Base-by-base conservation (phyloP, 2,113 vertebrate species). In the Craseonycteris thonglongyai region DNA sequence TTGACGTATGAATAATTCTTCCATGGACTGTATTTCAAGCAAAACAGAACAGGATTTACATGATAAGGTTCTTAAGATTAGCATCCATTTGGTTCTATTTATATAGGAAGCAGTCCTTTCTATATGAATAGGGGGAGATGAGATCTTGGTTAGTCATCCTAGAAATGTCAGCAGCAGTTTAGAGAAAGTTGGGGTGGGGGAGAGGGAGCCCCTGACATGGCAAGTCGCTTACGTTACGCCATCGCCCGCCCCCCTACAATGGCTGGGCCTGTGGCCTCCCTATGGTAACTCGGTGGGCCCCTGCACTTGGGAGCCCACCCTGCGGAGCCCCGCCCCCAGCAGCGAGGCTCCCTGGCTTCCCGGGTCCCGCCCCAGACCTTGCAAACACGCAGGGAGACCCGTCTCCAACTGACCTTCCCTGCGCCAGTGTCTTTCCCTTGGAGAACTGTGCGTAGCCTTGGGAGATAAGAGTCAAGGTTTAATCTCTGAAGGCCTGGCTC, bases 1-100 rank as follows among this genome's bases (percentile, higher is more conserved):
- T 22, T 96, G 75, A 96, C 87, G 90, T 85, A 91, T 94, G 80
- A 96, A 97, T 96, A 97, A 96, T 92, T 84, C 80, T 91, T 94
- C 93, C 80, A 65, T 7, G 85, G 93, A 82, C 79, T 95, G 81
- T 90, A 91, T 93, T 96, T 94, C 93, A 88, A 94, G 76, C 76
- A 88, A 68, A 59, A 40, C 28, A 78, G 71, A 47, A 69, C 74
- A 94, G 90, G 78, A 95, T 74, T 90, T 90, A 84, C 61, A 56
- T 4, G 74, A 83, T 86, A 84, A 96, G 47, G 81, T 87, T 79
- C 78, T 85, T 76, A 88, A 88, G 92, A 84, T 88, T 80, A 84
- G 56, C 85, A 80, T 54, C 24, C 79, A 71, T 66, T 68, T 61
- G 42, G 95, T 84, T n/a, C n/a, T n/a, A n/a, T n/a, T n/a, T n/a